Evolutionary conservation across 2,797 vertebrate species (phyloP).

Genomic region (Malurus splendens): DNA sequence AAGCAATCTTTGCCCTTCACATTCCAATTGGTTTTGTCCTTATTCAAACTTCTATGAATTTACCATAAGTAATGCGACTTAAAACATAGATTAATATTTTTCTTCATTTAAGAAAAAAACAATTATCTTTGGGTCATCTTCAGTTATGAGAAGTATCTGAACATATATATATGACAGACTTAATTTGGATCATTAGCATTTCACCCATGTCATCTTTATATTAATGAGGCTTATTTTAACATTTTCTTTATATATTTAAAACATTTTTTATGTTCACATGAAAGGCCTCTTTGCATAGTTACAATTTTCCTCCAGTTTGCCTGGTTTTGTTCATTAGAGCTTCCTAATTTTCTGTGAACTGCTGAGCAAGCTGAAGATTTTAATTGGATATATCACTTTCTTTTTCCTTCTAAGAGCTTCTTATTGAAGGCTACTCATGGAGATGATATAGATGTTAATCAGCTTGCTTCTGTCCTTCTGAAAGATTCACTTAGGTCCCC

Average conservation of each 20-base stretch:
- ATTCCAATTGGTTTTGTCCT: conserved; percentile 39
- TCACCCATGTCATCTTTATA: background rate
- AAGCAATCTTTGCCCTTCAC: conserved; percentile 55
- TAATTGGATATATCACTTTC: conserved; percentile 57
- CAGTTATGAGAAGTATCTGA: background rate
- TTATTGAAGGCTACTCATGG: conserved; percentile 51
- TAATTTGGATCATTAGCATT: background rate
- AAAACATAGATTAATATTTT: background rate
- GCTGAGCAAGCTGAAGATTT: conserved; percentile 60
- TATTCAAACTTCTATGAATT: conserved; percentile 28
- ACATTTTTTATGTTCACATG: background rate
- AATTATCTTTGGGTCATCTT: background rate
- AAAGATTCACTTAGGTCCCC: conserved; percentile 46
- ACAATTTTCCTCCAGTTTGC: background rate
- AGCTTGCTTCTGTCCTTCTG: conserved; percentile 47
- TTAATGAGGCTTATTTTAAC: background rate
- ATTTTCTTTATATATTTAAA: background rate
- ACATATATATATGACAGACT: background rate
- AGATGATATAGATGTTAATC: conserved; percentile 51
- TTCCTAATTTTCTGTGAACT: conserved; percentile 47
- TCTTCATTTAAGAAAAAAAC: background rate
- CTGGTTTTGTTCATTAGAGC: conserved; percentile 8
- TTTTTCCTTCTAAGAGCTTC: conserved; percentile 40
- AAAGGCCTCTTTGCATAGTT: background rate
- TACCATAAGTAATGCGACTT: background rate